These are phyloP conservation scores for Bombus sylvicola DNA, from an alignment of 1,140 invertebrate genomes.

Conservation along the genomic window DNA sequence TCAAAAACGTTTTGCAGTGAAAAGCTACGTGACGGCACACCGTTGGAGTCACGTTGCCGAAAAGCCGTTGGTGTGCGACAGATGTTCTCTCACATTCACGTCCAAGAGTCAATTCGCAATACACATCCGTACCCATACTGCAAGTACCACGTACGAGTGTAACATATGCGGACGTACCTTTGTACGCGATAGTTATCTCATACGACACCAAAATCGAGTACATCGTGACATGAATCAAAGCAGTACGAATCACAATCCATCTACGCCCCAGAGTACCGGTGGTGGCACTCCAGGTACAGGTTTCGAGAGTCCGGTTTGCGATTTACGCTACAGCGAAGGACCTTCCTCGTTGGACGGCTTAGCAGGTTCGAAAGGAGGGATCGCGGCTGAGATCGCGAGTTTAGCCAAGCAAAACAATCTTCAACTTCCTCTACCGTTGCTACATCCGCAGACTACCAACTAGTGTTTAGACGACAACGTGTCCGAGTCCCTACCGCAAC, in stretches of 20 bases:
- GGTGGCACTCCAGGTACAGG: constrained; percentile 77
- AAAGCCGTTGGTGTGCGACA: constrained; percentile 88
- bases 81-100: constrained; percentile 88
- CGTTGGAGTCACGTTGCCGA: constrained; percentile 90
- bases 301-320: constrained; percentile 81
- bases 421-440: constrained; percentile 80
- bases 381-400: constrained; percentile 79
- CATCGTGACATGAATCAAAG: constrained; percentile 84
- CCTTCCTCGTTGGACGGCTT: constrained; percentile 79
- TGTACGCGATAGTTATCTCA: constrained; percentile 89
- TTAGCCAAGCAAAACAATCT: constrained; percentile 81
- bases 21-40: constrained; percentile 90
- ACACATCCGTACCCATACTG: constrained; percentile 89
- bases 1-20: constrained; percentile 89
- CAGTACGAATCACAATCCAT: constrained; percentile 79
- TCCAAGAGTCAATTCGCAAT: constrained; percentile 88
- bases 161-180: constrained; percentile 88
- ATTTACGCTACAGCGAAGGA: constrained; percentile 81
- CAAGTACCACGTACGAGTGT: constrained; percentile 87
- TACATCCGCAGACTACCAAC: constrained; percentile 82
- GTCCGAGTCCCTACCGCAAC: constrained; percentile 71
- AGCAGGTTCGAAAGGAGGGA: constrained; percentile 73
- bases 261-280: constrained; percentile 80
- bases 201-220: constrained; percentile 88
- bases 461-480: constrained; percentile 79